These are phyloP conservation scores for Chaitophorus viminalis DNA, from an alignment of 2,888 invertebrate genomes.

Conservation along the genomic window DNA sequence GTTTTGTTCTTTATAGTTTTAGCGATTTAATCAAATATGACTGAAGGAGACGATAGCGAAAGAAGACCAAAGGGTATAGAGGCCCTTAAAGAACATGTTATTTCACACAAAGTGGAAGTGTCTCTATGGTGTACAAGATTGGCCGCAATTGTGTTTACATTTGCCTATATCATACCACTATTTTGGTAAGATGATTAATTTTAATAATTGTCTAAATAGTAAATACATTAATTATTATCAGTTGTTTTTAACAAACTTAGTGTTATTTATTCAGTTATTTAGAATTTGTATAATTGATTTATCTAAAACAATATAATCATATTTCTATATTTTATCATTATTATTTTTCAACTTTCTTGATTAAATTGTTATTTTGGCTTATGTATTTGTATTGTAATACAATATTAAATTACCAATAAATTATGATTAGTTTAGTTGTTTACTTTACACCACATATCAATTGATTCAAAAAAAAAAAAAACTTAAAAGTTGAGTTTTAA, in stretches of 20 bases:
- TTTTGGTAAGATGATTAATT: slow-evolving; percentile 80
- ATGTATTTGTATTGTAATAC: too few species aligned
- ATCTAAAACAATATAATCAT: too few species aligned
- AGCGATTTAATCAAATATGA: slow-evolving; percentile 2
- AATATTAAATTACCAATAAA: too few species aligned
- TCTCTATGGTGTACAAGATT: slow-evolving; percentile 88
- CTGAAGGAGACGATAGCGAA: slow-evolving; percentile 45
- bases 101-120: slow-evolving; percentile 86
- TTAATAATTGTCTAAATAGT: too few species aligned
- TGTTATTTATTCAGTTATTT: background rate
- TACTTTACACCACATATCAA: too few species aligned
- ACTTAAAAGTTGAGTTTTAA: too few species aligned
- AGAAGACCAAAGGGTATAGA: slow-evolving; percentile 69
- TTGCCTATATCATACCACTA: slow-evolving; percentile 86
- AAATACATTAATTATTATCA: too few species aligned
- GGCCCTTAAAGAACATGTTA: slow-evolving; percentile 77
- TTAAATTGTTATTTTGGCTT: too few species aligned
- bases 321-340: background rate
- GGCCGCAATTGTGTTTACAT: slow-evolving; percentile 82
- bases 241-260: too few species aligned
- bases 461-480: too few species aligned
- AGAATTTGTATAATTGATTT: background rate
- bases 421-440: too few species aligned
- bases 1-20: background rate
- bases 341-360: background rate